These are phyloP conservation scores for Nezara viridula DNA, from an alignment of 2,888 invertebrate genomes.

Conservation along the genomic window DNA sequence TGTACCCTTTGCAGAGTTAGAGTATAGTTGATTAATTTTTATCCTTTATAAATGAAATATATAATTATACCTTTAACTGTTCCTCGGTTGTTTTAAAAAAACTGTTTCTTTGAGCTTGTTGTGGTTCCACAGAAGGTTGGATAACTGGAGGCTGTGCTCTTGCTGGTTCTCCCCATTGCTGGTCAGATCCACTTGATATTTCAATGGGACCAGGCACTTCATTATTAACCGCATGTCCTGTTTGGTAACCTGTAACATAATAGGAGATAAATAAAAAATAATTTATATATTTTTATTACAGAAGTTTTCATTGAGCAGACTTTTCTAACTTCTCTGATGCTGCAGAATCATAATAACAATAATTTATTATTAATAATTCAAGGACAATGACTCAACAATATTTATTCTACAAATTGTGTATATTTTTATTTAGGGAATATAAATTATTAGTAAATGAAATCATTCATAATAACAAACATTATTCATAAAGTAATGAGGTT, in stretches of 20 bases:
- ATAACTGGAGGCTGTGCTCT: neutral
- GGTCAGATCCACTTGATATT: conserved; percentile 4
- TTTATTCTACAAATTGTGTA: too few species aligned
- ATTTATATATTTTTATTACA: neutral
- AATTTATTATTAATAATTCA: too few species aligned
- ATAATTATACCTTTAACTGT: conserved; percentile 63
- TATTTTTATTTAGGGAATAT: too few species aligned
- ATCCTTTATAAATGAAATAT: neutral
- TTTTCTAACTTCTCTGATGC: neutral
- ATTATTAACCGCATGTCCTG: neutral
- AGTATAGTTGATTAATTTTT: neutral
- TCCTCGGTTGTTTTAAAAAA: conserved; percentile 64
- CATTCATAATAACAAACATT: too few species aligned
- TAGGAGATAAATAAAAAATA: neutral
- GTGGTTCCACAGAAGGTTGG: conserved; percentile 36
- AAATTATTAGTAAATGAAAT: too few species aligned
- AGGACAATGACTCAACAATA: too few species aligned
- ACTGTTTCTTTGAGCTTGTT: conserved; percentile 59
- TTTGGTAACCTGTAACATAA: conserved; percentile 32
- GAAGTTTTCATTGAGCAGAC: neutral
- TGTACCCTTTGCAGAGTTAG: neutral
- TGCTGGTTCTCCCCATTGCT: conserved; percentile 21
- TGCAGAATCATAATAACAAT: too few species aligned
- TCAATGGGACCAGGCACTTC: conserved; percentile 29
- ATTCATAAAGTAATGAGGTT: too few species aligned